These are phyloP conservation scores for Ophonus ardosiacus DNA, from an alignment of 2,888 invertebrate genomes.

Conservation along the genomic window DNA sequence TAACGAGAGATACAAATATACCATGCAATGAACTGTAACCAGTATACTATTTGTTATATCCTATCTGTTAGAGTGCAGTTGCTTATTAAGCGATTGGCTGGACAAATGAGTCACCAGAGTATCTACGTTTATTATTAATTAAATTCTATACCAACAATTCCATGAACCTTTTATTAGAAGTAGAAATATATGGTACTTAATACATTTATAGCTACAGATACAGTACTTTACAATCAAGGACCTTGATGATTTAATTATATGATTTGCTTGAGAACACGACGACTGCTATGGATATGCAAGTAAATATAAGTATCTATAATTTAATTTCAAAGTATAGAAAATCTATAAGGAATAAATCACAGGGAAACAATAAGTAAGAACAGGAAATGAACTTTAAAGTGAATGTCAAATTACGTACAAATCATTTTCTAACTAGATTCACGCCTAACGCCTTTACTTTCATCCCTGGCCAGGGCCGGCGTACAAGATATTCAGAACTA, in stretches of 20 bases:
- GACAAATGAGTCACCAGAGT: not conserved
- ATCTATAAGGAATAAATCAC: not conserved
- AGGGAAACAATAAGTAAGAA: not conserved
- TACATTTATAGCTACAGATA: not conserved
- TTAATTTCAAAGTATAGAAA: not conserved
- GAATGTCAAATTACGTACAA: slow-evolving; percentile 36
- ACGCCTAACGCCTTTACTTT: slow-evolving; percentile 9
- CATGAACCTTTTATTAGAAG: not conserved
- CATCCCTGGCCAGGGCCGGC: not conserved
- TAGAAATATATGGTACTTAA: not conserved
- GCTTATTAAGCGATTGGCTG: not conserved
- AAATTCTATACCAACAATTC: not conserved
- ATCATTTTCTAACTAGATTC: slow-evolving; percentile 20
- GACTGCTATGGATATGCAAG: not conserved
- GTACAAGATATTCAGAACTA: not conserved
- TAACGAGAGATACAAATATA: too few relatives aligned
- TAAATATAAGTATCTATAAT: not conserved
- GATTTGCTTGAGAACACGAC: not conserved
- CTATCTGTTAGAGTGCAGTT: not conserved
- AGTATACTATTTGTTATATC: too few relatives aligned
- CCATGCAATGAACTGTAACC: too few relatives aligned
- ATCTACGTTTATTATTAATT: not conserved
- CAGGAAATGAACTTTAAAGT: not conserved
- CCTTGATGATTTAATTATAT: too few relatives aligned
- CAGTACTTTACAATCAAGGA: too few relatives aligned